These are phyloP conservation scores for Magallana nippona DNA, from an alignment of 2,888 invertebrate genomes.

Conservation along the genomic window DNA sequence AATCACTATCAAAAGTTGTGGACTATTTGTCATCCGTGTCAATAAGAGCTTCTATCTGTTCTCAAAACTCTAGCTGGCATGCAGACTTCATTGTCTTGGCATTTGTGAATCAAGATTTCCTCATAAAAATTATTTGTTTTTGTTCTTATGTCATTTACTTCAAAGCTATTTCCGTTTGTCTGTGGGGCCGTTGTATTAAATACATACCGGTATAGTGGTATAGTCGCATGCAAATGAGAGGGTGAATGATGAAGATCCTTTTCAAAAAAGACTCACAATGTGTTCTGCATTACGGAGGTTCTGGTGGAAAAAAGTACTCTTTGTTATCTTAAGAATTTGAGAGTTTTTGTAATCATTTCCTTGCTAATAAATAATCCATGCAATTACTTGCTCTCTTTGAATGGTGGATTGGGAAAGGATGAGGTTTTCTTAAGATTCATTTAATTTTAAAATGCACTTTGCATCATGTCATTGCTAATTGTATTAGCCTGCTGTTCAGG, in stretches of 20 bases:
- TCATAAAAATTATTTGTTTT: not conserved
- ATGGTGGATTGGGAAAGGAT: not conserved
- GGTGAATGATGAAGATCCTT: too few relatives aligned
- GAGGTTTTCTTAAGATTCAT: conserved; percentile 1
- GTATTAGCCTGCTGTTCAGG: conserved; percentile 4
- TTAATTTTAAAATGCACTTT: conserved; percentile 9
- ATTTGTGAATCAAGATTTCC: conserved; percentile 8
- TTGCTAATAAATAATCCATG: conserved; percentile 15
- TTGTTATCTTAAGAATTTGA: conserved; percentile 8
- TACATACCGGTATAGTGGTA: too few relatives aligned
- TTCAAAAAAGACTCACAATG: too few relatives aligned
- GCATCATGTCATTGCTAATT: conserved; percentile 10
- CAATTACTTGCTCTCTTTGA: conserved; percentile 19
- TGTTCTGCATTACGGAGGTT: too few relatives aligned
- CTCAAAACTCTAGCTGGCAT: not conserved
- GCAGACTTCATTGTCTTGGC: conserved; percentile 18
- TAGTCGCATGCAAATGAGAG: too few relatives aligned
- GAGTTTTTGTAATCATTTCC: not conserved
- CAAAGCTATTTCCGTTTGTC: not conserved
- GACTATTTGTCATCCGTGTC: conserved; percentile 20
- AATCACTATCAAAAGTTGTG: not conserved
- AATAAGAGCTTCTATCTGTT: not conserved
- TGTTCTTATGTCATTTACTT: not conserved
- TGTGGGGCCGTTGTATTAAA: not conserved
- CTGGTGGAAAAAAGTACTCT: not conserved